phyloP scores from a whole-genome alignment of 1,140 invertebrate species.

The Magallana gigas region DNA sequence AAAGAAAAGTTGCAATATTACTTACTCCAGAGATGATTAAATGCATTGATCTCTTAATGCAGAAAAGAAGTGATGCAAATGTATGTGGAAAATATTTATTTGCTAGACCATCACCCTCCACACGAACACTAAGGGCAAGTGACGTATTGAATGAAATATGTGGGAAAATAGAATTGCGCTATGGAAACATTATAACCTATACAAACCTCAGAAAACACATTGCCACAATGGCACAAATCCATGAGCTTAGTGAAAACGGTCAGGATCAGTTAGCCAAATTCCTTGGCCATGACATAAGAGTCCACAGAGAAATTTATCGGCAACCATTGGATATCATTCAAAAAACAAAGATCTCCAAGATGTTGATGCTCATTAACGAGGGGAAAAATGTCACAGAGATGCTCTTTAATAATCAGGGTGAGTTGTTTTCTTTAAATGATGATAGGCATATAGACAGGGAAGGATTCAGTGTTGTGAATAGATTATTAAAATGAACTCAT shows the following conservation, averaged over 20 bases:
- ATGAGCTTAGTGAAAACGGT: constrained; percentile 54
- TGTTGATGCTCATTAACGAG: constrained; percentile 35
- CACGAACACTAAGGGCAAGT: not conserved
- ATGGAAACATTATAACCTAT: constrained; percentile 63
- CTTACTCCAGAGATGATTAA: constrained; percentile 26
- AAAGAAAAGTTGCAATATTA: constrained; percentile 25
- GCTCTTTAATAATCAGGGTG: not conserved
- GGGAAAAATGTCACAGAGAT: not conserved
- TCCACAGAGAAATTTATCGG: constrained; percentile 65
- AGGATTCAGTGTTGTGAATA: too few relatives aligned
- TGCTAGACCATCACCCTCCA: not conserved
- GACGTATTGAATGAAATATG: constrained; percentile 19
- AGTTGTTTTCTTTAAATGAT: not conserved
- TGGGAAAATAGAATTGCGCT: not conserved
- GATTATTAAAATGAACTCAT: too few relatives aligned
- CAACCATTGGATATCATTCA: constrained; percentile 61
- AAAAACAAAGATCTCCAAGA: constrained; percentile 60
- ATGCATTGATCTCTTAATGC: not conserved
- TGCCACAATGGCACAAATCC: constrained; percentile 53
- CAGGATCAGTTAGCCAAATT: constrained; percentile 60
- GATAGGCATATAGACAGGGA: too few relatives aligned
- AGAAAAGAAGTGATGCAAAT: not conserved
- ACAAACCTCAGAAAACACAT: constrained; percentile 71
- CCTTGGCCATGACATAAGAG: constrained; percentile 63
- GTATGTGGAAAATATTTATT: constrained; percentile 20